phyloP scores from a whole-genome alignment of 2,113 vertebrate genomes.

The Myotis yumanensis region DNA sequence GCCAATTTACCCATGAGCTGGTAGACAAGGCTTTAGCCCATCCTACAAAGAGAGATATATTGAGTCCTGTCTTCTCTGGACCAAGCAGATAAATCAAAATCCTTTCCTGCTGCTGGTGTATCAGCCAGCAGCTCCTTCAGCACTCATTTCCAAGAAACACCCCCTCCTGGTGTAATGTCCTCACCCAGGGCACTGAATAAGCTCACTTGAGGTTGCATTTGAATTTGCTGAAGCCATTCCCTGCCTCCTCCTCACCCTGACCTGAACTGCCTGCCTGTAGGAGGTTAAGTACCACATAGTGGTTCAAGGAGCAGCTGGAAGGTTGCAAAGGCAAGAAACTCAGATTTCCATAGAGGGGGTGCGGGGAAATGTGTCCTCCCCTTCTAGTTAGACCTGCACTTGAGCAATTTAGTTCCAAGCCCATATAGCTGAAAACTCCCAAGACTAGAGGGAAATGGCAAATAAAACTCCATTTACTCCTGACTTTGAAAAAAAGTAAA shows the following conservation, averaged over 20 bases:
- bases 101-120: background rate
- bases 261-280: background rate
- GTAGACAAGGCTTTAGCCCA: background rate
- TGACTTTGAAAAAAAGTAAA: background rate
- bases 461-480: background rate
- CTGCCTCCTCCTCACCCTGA: background rate
- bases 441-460: background rate
- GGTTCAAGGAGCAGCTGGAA: background rate
- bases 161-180: background rate
- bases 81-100: background rate
- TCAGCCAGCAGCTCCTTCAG: background rate
- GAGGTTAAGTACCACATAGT: constrained; percentile 17
- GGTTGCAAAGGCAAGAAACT: background rate
- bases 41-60: background rate
- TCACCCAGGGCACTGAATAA: constrained; percentile 41
- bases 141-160: constrained; percentile 2
- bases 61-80: background rate
- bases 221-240: constrained; percentile 60
- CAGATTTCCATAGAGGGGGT: background rate
- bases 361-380: background rate
- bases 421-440: background rate
- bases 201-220: constrained; percentile 66
- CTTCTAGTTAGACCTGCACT: background rate
- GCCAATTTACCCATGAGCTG: background rate
- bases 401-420: constrained; percentile 21